phyloP scores from a whole-genome alignment of 1,140 invertebrate species.

The Cryptotermes secundus region DNA sequence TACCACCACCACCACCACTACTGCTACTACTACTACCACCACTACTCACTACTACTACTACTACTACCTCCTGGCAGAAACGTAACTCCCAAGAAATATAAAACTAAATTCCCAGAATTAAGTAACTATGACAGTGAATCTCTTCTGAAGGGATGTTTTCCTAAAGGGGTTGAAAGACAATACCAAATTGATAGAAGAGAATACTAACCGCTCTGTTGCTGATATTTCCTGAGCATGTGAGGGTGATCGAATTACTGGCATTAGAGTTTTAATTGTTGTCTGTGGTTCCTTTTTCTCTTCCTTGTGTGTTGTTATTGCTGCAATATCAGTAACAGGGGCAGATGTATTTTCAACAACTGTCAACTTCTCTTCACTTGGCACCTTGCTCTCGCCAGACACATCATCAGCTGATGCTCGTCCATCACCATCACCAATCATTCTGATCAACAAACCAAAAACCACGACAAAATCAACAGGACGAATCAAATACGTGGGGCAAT shows the following conservation, averaged over 20 bases:
- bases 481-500: too few species aligned
- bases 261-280: conserved; percentile 11
- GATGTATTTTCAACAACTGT: conserved; percentile 3
- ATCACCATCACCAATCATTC: background rate
- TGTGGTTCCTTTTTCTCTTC: background rate
- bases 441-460: background rate
- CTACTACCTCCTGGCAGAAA: too few species aligned
- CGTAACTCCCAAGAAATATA: too few species aligned
- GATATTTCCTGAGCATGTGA: background rate
- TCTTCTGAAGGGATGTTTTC: too few species aligned
- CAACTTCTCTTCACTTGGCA: background rate
- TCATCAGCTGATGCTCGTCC: background rate
- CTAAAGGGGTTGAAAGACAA: too few species aligned
- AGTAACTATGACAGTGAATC: too few species aligned
- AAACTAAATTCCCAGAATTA: too few species aligned
- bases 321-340: background rate
- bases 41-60: too few species aligned
- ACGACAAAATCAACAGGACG: background rate
- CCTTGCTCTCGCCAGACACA: background rate
- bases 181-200: background rate
- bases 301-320: background rate
- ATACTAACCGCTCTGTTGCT: background rate
- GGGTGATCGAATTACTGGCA: background rate
- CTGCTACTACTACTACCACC: too few species aligned
- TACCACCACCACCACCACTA: too few species aligned